These are phyloP conservation scores for Rhabditophanes sp. DNA, from an alignment of 2,888 invertebrate species.

Conservation along the genomic window DNA sequence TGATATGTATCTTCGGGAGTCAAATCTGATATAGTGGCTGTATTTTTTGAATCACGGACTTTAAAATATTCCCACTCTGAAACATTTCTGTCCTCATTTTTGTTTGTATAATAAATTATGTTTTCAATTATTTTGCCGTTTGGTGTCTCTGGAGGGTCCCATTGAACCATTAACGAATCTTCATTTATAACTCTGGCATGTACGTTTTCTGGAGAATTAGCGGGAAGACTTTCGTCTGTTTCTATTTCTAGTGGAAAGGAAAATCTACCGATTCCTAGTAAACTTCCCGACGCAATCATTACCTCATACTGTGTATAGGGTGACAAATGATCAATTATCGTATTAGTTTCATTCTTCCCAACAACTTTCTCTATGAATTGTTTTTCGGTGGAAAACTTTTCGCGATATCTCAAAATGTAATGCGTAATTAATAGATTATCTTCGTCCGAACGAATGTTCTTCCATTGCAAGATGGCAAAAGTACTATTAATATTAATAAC, in stretches of 20 bases:
- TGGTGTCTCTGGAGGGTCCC: slow-evolving; percentile 91
- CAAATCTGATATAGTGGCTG: slow-evolving; percentile 21
- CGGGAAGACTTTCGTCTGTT: slow-evolving; percentile 62
- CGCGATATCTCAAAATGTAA: neutral
- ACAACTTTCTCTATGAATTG: no score
- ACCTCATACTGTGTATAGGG: no score
- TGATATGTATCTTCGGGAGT: slow-evolving; percentile 60
- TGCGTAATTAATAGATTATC: neutral
- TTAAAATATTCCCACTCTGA: slow-evolving; percentile 1
- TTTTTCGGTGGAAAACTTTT: neutral
- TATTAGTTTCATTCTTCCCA: no score
- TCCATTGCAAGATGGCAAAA: no score
- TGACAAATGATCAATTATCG: no score
- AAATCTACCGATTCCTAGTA: no score
- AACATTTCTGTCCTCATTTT: slow-evolving; percentile 3
- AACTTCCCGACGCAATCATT: no score
- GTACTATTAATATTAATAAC: no score
- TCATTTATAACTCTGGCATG: slow-evolving; percentile 76
- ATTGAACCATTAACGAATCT: slow-evolving; percentile 87
- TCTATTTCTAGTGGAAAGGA: slow-evolving; percentile 75
- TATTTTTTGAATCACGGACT: neutral
- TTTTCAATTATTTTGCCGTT: slow-evolving; percentile 66
- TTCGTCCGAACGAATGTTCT: no score
- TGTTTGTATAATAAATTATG: slow-evolving; percentile 4
- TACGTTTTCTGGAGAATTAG: slow-evolving; percentile 80